Conservation (phyloP, 2,113 vertebrate species). For the human (Homo sapiens) region DNA sequence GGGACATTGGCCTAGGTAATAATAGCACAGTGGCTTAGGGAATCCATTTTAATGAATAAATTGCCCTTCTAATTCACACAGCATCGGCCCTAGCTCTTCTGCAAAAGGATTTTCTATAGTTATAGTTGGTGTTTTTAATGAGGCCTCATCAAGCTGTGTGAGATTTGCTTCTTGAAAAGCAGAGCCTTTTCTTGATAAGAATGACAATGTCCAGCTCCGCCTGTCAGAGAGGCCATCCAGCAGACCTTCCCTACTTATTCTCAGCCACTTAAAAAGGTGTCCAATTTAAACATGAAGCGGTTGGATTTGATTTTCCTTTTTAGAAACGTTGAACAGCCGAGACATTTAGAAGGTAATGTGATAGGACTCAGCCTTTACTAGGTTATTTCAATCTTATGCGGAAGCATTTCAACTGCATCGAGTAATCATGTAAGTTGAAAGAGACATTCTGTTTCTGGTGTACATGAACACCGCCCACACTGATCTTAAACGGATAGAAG, state of each 20-base stretch:
- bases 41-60: not conserved
- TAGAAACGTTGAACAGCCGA: not conserved
- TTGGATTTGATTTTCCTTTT: not conserved
- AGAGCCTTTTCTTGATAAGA: not conserved
- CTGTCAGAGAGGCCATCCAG: not conserved
- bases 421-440: not conserved
- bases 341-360: not conserved
- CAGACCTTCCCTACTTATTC: not conserved
- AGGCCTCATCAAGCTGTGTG: not conserved
- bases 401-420: not conserved
- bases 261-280: not conserved
- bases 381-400: constrained; percentile 3
- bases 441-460: not conserved
- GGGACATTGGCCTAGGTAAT: not conserved
- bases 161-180: constrained; percentile 1
- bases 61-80: not conserved
- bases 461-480: not conserved
- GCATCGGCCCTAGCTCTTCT: not conserved
- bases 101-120: not conserved
- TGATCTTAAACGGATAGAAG: not conserved
- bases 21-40: not conserved
- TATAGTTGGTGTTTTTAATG: not conserved
- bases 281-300: not conserved
- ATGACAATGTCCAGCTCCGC: not conserved
- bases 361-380: not conserved